Conservation (phyloP, 2,113 vertebrate genomes). For the Tretioscincus oriximinensis region DNA sequence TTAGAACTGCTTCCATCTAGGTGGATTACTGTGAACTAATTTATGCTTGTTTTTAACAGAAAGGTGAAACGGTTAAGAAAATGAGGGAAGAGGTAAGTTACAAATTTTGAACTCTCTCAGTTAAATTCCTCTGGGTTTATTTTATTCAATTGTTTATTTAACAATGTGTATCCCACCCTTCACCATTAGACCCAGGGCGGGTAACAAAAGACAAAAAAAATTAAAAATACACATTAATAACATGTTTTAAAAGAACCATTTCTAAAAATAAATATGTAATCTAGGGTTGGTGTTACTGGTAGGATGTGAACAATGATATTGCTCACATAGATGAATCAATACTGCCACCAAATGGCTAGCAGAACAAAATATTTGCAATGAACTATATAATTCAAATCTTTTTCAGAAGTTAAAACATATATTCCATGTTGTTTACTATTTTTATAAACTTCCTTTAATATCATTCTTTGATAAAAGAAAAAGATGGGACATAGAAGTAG, state of each 20-base stretch:
- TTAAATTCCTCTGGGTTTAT: conserved; percentile 14
- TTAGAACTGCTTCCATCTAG: conserved; percentile 26
- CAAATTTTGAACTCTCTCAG: conserved; percentile 49
- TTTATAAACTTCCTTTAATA: too few species aligned
- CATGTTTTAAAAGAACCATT: too few species aligned
- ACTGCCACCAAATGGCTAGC: conserved; percentile 60
- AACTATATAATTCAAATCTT: neutral
- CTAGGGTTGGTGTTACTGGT: neutral
- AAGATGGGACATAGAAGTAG: too few species aligned
- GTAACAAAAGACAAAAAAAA: too few species aligned
- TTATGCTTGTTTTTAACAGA: conserved; percentile 74
- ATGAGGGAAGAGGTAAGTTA: conserved; percentile 91
- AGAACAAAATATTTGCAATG: neutral
- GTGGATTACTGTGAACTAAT: conserved; percentile 27
- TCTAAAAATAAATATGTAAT: neutral
- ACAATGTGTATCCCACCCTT: too few species aligned
- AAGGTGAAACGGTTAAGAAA: conserved; percentile 95
- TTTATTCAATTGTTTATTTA: too few species aligned
- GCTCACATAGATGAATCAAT: neutral
- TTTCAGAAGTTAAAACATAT: too few species aligned
- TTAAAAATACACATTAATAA: too few species aligned
- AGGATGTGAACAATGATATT: too few species aligned
- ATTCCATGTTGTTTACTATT: too few species aligned
- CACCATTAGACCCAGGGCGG: too few species aligned
- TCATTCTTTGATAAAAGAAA: too few species aligned